A percentile compares a stretch with the other conserved stretches of the same genome.
These are phyloP conservation scores for Muscidifurax raptorellus DNA, from an alignment of 1,140 invertebrate genomes.

Conservation along the genomic window DNA sequence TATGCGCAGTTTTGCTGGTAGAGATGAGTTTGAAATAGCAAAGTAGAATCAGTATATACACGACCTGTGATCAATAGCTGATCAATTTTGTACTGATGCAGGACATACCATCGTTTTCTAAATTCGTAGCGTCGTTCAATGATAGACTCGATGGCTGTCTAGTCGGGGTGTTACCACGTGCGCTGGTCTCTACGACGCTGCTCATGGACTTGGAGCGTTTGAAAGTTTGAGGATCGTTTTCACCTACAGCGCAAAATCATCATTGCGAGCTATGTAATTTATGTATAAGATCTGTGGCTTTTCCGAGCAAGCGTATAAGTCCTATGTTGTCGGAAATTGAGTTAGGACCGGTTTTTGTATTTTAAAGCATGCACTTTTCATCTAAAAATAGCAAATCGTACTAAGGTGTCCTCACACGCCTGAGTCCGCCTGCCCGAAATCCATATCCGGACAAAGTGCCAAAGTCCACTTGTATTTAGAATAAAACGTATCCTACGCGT, in stretches of 20 bases:
- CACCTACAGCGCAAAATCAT: slow-evolving; percentile 45
- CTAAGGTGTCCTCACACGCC: too few species aligned
- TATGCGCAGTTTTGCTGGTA: slow-evolving; percentile 57
- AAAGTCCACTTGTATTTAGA: too few species aligned
- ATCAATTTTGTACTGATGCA: neutral
- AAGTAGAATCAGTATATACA: slow-evolving; percentile 6
- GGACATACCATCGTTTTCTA: slow-evolving; percentile 72
- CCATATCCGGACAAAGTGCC: too few species aligned
- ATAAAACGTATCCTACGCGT: too few species aligned
- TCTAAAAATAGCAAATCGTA: too few species aligned
- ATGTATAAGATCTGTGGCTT: too few species aligned
- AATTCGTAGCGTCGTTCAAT: slow-evolving; percentile 82
- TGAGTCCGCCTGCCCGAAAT: too few species aligned
- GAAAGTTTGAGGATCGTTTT: slow-evolving; percentile 66
- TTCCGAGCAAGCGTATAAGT: too few species aligned
- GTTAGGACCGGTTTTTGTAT: too few species aligned
- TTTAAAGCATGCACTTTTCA: too few species aligned
- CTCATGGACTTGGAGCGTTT: slow-evolving; percentile 84
- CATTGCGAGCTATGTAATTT: neutral
- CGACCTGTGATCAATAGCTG: neutral
- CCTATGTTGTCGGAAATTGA: too few species aligned
- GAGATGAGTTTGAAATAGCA: neutral
- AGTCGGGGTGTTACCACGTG: slow-evolving; percentile 61
- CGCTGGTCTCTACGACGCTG: slow-evolving; percentile 76
- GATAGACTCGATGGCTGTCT: slow-evolving; percentile 84